Conservation (phyloP, 1,140 invertebrate species). For the Neuroterus valhalla region DNA sequence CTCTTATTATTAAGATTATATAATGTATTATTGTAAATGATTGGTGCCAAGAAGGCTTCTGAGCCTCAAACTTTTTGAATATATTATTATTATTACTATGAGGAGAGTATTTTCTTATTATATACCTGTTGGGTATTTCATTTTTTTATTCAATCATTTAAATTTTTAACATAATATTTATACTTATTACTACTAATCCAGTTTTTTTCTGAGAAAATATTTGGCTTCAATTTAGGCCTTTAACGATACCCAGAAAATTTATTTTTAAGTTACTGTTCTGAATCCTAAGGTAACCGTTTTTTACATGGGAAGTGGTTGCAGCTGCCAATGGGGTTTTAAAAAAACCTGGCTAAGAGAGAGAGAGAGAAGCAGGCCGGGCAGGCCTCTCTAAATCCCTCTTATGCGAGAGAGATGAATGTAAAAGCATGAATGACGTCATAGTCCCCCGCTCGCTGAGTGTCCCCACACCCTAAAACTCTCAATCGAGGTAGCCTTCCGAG, state of each 20-base stretch:
- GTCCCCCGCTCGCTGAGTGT: slow-evolving; percentile 5
- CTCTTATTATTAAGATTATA: neutral
- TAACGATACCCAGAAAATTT: neutral
- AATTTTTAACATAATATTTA: neutral
- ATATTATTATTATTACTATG: neutral
- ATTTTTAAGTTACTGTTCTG: neutral
- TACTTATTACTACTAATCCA: too few species aligned
- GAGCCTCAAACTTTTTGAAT: neutral
- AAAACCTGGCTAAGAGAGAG: neutral
- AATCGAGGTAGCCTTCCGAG: slow-evolving; percentile 28
- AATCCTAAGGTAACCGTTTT: neutral
- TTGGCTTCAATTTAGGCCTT: neutral
- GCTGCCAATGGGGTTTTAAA: neutral
- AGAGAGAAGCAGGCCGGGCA: neutral
- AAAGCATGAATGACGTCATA: slow-evolving; percentile 3
- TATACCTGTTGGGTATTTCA: too few species aligned
- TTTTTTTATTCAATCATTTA: too few species aligned
- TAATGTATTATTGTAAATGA: neutral
- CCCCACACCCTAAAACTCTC: slow-evolving; percentile 29
- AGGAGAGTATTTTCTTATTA: neutral
- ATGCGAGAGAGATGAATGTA: neutral
- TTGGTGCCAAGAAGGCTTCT: slow-evolving; percentile 19
- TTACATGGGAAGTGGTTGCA: slow-evolving; percentile 19
- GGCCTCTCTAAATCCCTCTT: neutral
- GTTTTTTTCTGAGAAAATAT: neutral